phyloP scores from a whole-genome alignment of 2,113 vertebrate genomes.

The Mustela lutreola region DNA sequence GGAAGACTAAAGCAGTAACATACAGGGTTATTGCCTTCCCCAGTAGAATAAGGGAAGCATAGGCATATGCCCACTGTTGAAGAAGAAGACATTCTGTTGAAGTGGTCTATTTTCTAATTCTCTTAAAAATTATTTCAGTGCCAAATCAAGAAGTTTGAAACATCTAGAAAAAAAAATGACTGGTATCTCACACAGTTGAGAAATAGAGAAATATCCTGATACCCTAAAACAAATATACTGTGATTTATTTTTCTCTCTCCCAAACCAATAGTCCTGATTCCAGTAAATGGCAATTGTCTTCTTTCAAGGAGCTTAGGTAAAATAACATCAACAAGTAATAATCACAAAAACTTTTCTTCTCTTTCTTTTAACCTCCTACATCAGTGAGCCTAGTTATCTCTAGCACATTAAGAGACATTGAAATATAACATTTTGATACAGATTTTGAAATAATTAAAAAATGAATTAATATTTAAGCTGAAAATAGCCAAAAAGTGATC shows the following conservation, averaged over 20 bases:
- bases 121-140: neutral
- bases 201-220: neutral
- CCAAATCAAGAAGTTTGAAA: neutral
- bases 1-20: neutral
- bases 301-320: neutral
- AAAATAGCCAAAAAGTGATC: neutral
- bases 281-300: neutral
- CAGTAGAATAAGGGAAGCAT: neutral
- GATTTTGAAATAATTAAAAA: neutral
- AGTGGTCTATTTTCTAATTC: neutral
- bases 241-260: neutral
- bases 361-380: neutral
- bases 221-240: neutral
- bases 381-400: neutral
- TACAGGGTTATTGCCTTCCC: neutral
- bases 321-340: neutral
- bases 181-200: neutral
- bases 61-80: fast-evolving
- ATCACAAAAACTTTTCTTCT: neutral
- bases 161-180: neutral
- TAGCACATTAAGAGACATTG: neutral
- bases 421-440: neutral
- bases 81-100: neutral
- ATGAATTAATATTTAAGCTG: neutral
- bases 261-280: neutral